A percentile compares a stretch with the other conserved stretches of the same genome.
Evolutionary conservation across 2,797 vertebrate genomes (phyloP).

Genomic region (Gallirallus australis): DNA sequence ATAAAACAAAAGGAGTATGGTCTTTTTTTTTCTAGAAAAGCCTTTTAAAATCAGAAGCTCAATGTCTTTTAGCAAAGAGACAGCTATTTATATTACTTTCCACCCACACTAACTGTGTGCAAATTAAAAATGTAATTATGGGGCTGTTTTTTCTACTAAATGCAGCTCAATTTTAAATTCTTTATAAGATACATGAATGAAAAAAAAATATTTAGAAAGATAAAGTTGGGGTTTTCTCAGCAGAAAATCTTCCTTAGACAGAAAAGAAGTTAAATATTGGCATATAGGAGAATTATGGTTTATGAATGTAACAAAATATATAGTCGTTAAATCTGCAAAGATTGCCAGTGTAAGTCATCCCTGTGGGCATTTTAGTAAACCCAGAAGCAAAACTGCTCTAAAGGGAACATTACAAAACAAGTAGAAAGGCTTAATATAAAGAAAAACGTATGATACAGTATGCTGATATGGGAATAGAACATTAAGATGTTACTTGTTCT

Average conservation of each 20-base stretch:
- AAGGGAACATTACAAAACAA: slow-evolving; percentile 7
- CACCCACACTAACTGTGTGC: not conserved
- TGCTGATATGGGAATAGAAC: not conserved
- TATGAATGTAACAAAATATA: slow-evolving; percentile 44
- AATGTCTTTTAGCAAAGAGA: not conserved
- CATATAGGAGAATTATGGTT: slow-evolving; percentile 17
- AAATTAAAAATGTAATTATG: slow-evolving; percentile 56
- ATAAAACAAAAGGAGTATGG: not conserved
- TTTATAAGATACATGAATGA: slow-evolving; percentile 12
- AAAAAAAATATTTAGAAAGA: slow-evolving; percentile 53
- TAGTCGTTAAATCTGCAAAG: slow-evolving; percentile 30
- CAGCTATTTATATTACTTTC: slow-evolving; percentile 4
- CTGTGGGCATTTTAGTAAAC: not conserved
- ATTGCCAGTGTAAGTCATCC: not conserved
- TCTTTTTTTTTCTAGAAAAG: not conserved
- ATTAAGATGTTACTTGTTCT: not conserved
- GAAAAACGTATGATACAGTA: not conserved
- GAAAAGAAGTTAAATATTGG: slow-evolving; percentile 4
- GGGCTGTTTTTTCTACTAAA: not conserved
- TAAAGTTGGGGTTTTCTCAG: slow-evolving; percentile 12
- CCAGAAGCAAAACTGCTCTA: slow-evolving; percentile 34
- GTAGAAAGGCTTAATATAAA: not conserved
- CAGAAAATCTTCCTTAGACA: slow-evolving; percentile 13
- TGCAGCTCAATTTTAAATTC: slow-evolving; percentile 38
- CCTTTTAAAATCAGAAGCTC: not conserved